Evolutionary conservation across 2,797 vertebrate genomes (phyloP).

Genomic region (Serranus cabrilla): DNA sequence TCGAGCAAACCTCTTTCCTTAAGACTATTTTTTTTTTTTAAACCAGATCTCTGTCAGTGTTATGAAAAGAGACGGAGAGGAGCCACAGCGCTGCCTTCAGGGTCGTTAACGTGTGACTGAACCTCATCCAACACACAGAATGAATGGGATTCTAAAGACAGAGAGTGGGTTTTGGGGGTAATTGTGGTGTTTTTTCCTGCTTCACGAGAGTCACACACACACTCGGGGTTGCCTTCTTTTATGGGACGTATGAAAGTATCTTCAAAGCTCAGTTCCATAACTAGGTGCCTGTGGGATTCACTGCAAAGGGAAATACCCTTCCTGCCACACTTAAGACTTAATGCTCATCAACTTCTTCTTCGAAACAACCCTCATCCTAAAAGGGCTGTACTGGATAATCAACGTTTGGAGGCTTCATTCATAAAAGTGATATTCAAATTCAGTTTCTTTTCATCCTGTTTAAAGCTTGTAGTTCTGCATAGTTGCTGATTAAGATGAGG

Average conservation of each 20-base stretch:
- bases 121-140: slow-evolving; percentile 19
- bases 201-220: not conserved
- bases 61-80: not conserved
- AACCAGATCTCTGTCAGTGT: slow-evolving; percentile 16
- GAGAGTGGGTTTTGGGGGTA: not conserved
- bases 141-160: not conserved
- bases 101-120: slow-evolving; percentile 3
- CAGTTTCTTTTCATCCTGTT: too few relatives aligned
- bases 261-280: slow-evolving; percentile 8
- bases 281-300: slow-evolving; percentile 9
- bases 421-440: too few relatives aligned
- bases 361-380: not conserved
- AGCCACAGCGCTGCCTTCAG: not conserved
- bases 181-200: slow-evolving; percentile 11
- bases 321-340: slow-evolving; percentile 2
- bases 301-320: slow-evolving; percentile 25
- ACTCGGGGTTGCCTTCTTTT: not conserved
- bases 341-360: slow-evolving; percentile 20
- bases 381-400: too few relatives aligned
- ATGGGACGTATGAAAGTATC: not conserved
- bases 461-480: too few relatives aligned
- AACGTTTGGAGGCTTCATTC: too few relatives aligned
- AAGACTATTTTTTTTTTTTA: slow-evolving; percentile 4
- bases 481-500: too few relatives aligned
- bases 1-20: slow-evolving; percentile 1